A percentile compares a stretch with the other conserved stretches of the same genome.
Evolutionary conservation across 2,888 invertebrate genomes (phyloP).

Genomic region (Ceraclea dissimilis): DNA sequence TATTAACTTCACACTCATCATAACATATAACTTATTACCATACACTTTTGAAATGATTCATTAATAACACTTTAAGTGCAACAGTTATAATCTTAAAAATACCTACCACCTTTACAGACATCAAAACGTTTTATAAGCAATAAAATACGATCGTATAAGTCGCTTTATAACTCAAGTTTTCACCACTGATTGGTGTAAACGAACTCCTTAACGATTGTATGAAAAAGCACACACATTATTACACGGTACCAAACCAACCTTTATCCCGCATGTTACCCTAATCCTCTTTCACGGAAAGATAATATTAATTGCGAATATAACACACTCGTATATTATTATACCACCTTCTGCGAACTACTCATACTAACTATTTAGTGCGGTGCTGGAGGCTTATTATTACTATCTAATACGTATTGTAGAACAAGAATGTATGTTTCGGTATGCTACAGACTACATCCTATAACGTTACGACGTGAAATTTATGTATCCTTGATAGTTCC

Average conservation of each 20-base stretch:
- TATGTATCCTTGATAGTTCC: no score
- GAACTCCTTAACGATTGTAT: background rate
- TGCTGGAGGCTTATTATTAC: no score
- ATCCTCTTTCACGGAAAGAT: constrained; percentile 1
- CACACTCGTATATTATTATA: background rate
- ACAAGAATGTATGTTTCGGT: no score
- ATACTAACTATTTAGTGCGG: no score
- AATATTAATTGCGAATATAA: background rate
- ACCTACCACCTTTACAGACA: background rate
- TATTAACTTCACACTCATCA: no score
- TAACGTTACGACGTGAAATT: no score
- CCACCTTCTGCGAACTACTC: no score
- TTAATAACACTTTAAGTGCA: background rate
- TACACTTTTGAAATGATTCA: background rate
- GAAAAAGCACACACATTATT: background rate
- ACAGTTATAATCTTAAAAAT: background rate
- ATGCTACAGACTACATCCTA: no score
- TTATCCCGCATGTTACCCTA: background rate
- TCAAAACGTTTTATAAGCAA: background rate
- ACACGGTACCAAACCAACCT: background rate
- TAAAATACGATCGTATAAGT: background rate
- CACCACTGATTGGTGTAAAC: background rate
- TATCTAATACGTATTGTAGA: no score
- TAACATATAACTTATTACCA: no score
- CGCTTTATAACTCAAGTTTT: background rate